Evolutionary conservation across 2,888 invertebrate species (phyloP).

Genomic region (Frankliniella fusca): DNA sequence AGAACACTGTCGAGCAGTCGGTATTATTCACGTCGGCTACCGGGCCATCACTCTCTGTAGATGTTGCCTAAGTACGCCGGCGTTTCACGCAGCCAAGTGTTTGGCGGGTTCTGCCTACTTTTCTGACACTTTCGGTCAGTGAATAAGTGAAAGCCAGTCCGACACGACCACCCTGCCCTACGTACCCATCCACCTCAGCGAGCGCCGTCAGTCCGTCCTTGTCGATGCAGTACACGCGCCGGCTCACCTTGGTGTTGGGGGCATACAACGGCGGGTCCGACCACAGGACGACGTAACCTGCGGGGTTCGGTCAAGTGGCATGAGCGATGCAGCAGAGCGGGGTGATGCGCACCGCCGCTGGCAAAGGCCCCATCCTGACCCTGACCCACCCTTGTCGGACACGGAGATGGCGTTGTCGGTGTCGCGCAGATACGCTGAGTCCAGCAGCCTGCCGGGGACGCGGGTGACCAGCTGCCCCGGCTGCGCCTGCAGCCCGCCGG

Average conservation of each 20-base stretch:
- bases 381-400: background rate
- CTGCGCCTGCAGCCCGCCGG: constrained; percentile 32
- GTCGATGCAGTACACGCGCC: constrained; percentile 41
- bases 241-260: constrained; percentile 36
- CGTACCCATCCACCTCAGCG: constrained; percentile 38
- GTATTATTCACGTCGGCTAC: no score
- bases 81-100: no score
- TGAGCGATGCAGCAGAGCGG: background rate
- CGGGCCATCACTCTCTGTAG: no score
- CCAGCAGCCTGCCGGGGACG: constrained; percentile 29
- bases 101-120: no score
- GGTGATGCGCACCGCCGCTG: no score
- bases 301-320: background rate
- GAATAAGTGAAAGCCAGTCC: no score
- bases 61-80: no score
- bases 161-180: no score
- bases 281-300: constrained; percentile 35
- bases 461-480: constrained; percentile 33
- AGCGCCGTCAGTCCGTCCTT: constrained; percentile 41
- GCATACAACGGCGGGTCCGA: constrained; percentile 29
- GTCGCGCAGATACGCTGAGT: background rate
- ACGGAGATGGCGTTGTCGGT: constrained; percentile 18
- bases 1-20: no score
- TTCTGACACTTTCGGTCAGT: no score
- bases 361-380: background rate